These are phyloP conservation scores for Emmelina monodactyla DNA, from an alignment of 2,888 invertebrate species.

Conservation along the genomic window DNA sequence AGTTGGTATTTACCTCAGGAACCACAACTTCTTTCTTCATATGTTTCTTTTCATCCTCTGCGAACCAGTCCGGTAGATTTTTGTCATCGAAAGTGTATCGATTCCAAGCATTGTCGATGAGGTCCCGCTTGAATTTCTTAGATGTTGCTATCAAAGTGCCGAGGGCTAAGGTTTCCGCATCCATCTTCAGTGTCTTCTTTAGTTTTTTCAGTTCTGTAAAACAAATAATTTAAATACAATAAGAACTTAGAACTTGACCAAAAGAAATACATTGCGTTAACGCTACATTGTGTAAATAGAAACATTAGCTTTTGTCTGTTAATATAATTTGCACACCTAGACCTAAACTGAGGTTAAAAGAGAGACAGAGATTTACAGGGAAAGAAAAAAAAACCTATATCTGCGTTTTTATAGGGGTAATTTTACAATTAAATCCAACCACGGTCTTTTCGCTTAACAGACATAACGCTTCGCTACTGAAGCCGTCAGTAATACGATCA, in stretches of 20 bases:
- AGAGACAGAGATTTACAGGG: too few relatives aligned
- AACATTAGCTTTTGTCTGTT: slow-evolving; percentile 1
- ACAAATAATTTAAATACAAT: background rate
- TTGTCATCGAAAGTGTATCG: slow-evolving; percentile 92
- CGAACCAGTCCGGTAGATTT: slow-evolving; percentile 95
- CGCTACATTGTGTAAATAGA: background rate
- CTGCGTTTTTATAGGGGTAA: too few relatives aligned
- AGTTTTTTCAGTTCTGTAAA: slow-evolving; percentile 46
- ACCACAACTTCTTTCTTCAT: slow-evolving; percentile 85
- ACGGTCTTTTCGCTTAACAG: too few relatives aligned
- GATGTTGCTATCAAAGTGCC: slow-evolving; percentile 92
- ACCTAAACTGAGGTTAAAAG: too few relatives aligned
- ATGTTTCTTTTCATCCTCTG: slow-evolving; percentile 90
- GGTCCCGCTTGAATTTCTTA: slow-evolving; percentile 87
- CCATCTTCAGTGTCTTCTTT: slow-evolving; percentile 74
- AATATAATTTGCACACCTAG: too few relatives aligned
- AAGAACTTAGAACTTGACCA: too few relatives aligned
- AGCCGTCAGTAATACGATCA: too few relatives aligned
- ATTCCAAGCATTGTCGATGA: slow-evolving; percentile 92
- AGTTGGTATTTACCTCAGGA: slow-evolving; percentile 70
- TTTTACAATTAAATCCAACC: too few relatives aligned
- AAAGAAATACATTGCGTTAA: too few relatives aligned
- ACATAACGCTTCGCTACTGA: too few relatives aligned
- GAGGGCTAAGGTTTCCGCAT: slow-evolving; percentile 88
- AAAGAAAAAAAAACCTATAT: too few relatives aligned